A percentile compares a stretch with the other conserved stretches of the same genome.
These are phyloP conservation scores for Pedicia rivosa DNA, from an alignment of 2,888 invertebrate genomes.

Conservation along the genomic window DNA sequence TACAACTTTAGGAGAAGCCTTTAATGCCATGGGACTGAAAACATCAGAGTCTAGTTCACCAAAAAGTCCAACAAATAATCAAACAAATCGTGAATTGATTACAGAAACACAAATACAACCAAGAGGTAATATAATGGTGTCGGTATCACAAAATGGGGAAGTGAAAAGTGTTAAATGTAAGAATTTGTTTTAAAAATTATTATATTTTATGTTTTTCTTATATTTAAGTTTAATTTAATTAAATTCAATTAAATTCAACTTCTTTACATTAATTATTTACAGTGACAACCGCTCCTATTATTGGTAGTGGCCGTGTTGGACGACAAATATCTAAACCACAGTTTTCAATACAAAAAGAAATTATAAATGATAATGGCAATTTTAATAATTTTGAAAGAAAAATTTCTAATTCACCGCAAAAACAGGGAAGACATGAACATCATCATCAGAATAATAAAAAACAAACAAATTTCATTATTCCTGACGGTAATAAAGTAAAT, in stretches of 20 bases:
- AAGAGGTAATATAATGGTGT: slow-evolving; percentile 13
- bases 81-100: background rate
- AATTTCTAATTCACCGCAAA: too few species aligned
- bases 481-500: too few species aligned
- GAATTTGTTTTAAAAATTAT: slow-evolving; percentile 2
- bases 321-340: slow-evolving; percentile 19
- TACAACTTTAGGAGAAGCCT: slow-evolving; percentile 8
- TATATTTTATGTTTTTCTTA: slow-evolving; percentile 5
- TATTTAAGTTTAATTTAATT: background rate
- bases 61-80: background rate
- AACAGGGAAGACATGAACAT: too few species aligned
- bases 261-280: slow-evolving; percentile 10
- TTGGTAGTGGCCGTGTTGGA: slow-evolving; percentile 30
- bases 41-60: background rate
- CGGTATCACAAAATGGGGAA: slow-evolving; percentile 14
- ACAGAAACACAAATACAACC: background rate
- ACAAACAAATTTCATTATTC: too few species aligned
- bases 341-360: slow-evolving; percentile 10
- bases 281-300: slow-evolving; percentile 28
- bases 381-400: too few species aligned
- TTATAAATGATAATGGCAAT: too few species aligned
- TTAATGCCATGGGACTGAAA: background rate
- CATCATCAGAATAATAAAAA: too few species aligned
- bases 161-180: slow-evolving; percentile 16
- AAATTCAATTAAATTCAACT: background rate